Conservation (phyloP, 2,113 vertebrate genomes). For the Notechis scutatus region DNA sequence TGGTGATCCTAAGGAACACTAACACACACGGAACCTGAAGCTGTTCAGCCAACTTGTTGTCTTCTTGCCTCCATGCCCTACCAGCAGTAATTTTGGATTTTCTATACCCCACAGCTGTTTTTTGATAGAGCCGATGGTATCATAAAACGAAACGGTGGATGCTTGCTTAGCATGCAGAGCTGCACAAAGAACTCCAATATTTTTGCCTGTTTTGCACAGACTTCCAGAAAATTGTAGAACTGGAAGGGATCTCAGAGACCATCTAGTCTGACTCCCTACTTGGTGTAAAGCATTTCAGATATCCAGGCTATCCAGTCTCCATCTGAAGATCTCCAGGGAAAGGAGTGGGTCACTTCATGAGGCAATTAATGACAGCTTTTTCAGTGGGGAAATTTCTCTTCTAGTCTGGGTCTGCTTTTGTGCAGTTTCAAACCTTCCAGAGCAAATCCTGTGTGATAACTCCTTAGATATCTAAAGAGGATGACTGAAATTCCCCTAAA, state of each 20-base stretch:
- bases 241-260: background rate
- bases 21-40: background rate
- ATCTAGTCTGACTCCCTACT: background rate
- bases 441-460: background rate
- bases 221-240: background rate
- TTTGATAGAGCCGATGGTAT: background rate
- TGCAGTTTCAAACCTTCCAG: background rate
- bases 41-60: background rate
- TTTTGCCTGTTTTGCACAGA: background rate
- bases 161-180: background rate
- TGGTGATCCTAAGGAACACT: background rate
- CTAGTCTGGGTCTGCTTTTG: background rate
- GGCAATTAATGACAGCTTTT: background rate
- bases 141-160: background rate
- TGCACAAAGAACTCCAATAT: background rate
- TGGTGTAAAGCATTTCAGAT: background rate
- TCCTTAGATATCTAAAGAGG: background rate
- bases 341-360: background rate
- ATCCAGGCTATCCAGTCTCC: background rate
- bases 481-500: background rate
- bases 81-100: background rate
- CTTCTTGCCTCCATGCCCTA: background rate
- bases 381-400: background rate
- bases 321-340: background rate
- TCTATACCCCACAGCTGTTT: background rate